Evolutionary conservation across 2,113 vertebrate species (phyloP), one percentile per base, ranked within the genome.

Genomic region (Tretioscincus oriximinensis): DNA sequence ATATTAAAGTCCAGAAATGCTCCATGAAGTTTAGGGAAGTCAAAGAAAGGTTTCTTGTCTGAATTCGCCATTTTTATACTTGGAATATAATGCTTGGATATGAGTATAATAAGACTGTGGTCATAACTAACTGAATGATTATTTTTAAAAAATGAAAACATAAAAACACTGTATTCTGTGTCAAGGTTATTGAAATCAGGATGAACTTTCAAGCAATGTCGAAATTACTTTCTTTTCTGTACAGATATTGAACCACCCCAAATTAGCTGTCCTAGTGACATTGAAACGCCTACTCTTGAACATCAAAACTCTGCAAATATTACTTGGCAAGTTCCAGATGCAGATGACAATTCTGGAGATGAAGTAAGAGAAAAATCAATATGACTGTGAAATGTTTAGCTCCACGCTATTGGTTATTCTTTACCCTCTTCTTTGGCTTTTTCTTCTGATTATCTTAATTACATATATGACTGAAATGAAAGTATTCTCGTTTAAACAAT

Each of bases 271-370:
- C 98, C 98, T 26, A 86, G 81, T 12, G 92, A 97, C 84, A 96
- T 99, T 67, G 91, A 97, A 79, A 92, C 93, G 11, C 90, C 93
- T 68, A 97, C 97, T 24, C 92, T 95, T 75, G 95, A 97, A 81
- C 96, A 97, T 29, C 96, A 97, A 29, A 95, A 96, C 78, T 97
- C 96, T 22, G 96, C 97, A 73, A 97, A 96, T 70, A 84, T 99
- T 88, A 97, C 92, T 87, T 98, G 98, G 97, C 90, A 93, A 58
- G 35, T 95, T 82, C 98, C 98, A 22, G 86, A 78, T 14, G 94
- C 96, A 72, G 89, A 89, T 4, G 98, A 99, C 93, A 99, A 98
- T 91, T 97, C 98, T 35, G 95, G 95, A 45, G 95, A 97, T 76
- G 97, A 99, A 96, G 98, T 97, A 85, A 87, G 90, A 16, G 28